Conservation (phyloP, 2,797 vertebrate genomes). For the Pangasius sanitwongsei region DNA sequence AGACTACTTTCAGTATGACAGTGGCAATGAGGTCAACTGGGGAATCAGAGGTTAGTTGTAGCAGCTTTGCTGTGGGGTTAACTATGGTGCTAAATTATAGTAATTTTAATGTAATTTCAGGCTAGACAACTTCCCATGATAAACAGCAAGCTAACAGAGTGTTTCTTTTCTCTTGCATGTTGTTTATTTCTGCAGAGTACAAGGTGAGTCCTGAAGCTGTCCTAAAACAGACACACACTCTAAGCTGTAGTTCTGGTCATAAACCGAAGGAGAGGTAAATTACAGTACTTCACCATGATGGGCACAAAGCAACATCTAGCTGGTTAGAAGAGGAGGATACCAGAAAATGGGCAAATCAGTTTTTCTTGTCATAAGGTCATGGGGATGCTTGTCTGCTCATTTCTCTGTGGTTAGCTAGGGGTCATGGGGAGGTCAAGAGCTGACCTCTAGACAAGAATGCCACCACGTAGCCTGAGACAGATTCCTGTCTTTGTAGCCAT, state of each 20-base stretch:
- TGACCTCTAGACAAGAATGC: conserved; percentile 30
- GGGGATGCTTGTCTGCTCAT: conserved; percentile 7
- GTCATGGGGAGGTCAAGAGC: conserved; percentile 2
- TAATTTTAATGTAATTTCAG: neutral
- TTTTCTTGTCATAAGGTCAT: conserved; percentile 42
- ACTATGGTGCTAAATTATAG: neutral
- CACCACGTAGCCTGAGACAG: conserved; percentile 13
- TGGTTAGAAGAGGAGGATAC: conserved; percentile 27
- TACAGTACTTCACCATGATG: neutral
- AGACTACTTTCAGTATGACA: conserved; percentile 93
- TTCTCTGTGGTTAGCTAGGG: neutral
- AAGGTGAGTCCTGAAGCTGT: conserved; percentile 79
- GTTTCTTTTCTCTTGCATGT: conserved; percentile 35
- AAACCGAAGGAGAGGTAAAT: neutral
- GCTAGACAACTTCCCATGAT: neutral
- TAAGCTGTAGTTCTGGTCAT: neutral
- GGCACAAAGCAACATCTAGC: conserved; percentile 15
- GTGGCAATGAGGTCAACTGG: conserved; percentile 92
- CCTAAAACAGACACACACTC: conserved; percentile 4
- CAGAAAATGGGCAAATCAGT: conserved; percentile 19
- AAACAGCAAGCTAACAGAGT: neutral
- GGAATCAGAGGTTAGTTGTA: conserved; percentile 86
- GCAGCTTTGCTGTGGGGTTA: neutral
- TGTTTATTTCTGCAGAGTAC: conserved; percentile 83
- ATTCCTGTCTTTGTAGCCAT: conserved; percentile 43